phyloP scores from a whole-genome alignment of 2,888 invertebrate species.

The Brassicogethes aeneus region DNA sequence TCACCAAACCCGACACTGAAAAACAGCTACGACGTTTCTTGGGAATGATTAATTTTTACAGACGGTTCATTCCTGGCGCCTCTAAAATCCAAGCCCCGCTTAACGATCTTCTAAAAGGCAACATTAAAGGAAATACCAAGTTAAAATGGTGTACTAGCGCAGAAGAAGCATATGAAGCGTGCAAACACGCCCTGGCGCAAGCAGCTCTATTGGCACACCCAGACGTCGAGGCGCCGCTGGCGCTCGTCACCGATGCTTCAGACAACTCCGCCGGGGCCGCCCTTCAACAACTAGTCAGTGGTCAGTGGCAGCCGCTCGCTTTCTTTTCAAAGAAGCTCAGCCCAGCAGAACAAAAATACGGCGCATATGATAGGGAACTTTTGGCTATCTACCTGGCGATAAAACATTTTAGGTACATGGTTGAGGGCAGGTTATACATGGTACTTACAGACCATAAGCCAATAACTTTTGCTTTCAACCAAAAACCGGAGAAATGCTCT shows the following conservation, averaged over 20 bases:
- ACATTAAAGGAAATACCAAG: conserved; percentile 1
- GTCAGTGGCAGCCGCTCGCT: conserved; percentile 14
- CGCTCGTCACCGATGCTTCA: neutral
- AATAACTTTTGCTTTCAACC: conserved; percentile 26
- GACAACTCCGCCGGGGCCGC: neutral
- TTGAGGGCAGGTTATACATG: conserved; percentile 8
- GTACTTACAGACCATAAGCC: conserved; percentile 33
- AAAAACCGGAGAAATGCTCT: conserved; percentile 23
- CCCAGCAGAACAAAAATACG: conserved; percentile 7
- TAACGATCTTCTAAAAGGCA: conserved; percentile 4
- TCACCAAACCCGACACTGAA: conserved; percentile 10
- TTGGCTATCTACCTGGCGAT: conserved; percentile 10
- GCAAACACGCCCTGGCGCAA: conserved; percentile 5
- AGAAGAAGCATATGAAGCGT: conserved; percentile 6
- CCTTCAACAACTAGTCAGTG: conserved; percentile 1
- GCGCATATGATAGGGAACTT: conserved; percentile 11
- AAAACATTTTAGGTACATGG: conserved; percentile 8
- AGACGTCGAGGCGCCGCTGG: neutral
- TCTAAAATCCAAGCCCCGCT: conserved; percentile 10
- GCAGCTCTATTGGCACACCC: conserved; percentile 23
- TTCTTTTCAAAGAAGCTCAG: conserved; percentile 20
- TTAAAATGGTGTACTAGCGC: conserved; percentile 4
- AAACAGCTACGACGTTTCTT: conserved; percentile 10
- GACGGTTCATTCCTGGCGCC: conserved; percentile 8
- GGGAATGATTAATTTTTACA: conserved; percentile 14